Percentiles rank a stretch among this genome's conserved stretches.
These are phyloP conservation scores for Meteorus cinctellus DNA, from an alignment of 2,888 invertebrate genomes.

Conservation along the genomic window DNA sequence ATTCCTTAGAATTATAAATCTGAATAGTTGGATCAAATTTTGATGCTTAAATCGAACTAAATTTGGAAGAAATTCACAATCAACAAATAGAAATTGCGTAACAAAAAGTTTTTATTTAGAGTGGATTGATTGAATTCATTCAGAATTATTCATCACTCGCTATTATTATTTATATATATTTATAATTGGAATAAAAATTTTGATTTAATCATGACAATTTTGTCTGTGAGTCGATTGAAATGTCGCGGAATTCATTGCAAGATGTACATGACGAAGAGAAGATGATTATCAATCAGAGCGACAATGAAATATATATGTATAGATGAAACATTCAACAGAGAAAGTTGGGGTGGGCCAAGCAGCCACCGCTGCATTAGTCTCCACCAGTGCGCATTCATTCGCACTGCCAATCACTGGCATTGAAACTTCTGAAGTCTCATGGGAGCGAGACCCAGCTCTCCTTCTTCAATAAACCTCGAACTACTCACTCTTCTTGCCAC, in stretches of 20 bases:
- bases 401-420: slow-evolving; percentile 61
- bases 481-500: background rate
- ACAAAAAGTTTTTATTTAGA: too few species aligned
- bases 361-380: slow-evolving; percentile 59
- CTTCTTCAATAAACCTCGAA: background rate
- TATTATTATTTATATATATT: too few species aligned
- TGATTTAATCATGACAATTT: background rate
- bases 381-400: slow-evolving; percentile 60
- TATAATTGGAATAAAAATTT: too few species aligned
- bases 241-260: slow-evolving; percentile 6
- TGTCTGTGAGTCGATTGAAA: background rate
- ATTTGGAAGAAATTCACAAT: too few species aligned
- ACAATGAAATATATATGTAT: slow-evolving; percentile 54
- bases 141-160: too few species aligned
- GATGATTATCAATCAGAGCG: slow-evolving; percentile 64
- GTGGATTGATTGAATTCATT: too few species aligned
- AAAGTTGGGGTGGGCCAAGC: slow-evolving; percentile 44
- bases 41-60: too few species aligned
- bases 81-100: too few species aligned
- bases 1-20: too few species aligned
- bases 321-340: slow-evolving; percentile 33
- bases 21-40: too few species aligned
- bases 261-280: slow-evolving; percentile 23
- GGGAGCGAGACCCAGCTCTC: slow-evolving; percentile 29
- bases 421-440: slow-evolving; percentile 50